Evolutionary conservation across 2,113 vertebrate species (phyloP).

Genomic region (Hippocampus abdominalis): DNA sequence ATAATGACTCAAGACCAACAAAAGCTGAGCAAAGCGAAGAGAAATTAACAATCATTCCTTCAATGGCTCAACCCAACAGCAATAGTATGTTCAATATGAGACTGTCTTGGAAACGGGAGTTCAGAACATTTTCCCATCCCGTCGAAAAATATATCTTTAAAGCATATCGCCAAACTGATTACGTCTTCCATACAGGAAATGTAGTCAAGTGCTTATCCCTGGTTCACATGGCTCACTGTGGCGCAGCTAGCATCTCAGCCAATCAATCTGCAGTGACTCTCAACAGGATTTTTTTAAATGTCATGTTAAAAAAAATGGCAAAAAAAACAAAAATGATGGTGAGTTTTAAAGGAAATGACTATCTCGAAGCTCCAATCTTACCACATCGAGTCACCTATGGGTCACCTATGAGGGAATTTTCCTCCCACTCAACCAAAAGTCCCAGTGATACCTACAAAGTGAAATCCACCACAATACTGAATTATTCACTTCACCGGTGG

Average conservation of each 20-base stretch:
- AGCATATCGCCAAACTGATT: too few relatives aligned
- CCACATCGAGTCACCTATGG: not conserved
- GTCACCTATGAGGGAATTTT: not conserved
- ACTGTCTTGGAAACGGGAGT: too few relatives aligned
- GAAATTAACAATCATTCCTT: too few relatives aligned
- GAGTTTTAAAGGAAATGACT: not conserved
- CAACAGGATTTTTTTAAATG: not conserved
- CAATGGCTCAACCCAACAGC: too few relatives aligned
- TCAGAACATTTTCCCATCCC: not conserved
- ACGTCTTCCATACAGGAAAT: too few relatives aligned
- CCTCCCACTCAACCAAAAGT: not conserved
- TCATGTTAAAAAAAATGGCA: not conserved
- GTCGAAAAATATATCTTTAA: too few relatives aligned
- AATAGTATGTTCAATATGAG: too few relatives aligned
- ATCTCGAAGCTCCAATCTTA: not conserved
- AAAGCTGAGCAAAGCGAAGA: too few relatives aligned
- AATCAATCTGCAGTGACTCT: not conserved
- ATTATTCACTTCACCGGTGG: slow-evolving; percentile 55
- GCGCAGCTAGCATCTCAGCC: not conserved
- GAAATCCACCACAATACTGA: slow-evolving; percentile 27
- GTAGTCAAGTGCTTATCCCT: not conserved
- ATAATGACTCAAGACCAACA: too few relatives aligned
- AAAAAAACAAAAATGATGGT: not conserved
- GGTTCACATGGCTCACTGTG: not conserved
- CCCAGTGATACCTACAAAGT: slow-evolving; percentile 19